Evolutionary conservation across 2,797 vertebrate species (phyloP), one percentile per base, ranked within the genome.

Genomic region (Molothrus aeneus): DNA sequence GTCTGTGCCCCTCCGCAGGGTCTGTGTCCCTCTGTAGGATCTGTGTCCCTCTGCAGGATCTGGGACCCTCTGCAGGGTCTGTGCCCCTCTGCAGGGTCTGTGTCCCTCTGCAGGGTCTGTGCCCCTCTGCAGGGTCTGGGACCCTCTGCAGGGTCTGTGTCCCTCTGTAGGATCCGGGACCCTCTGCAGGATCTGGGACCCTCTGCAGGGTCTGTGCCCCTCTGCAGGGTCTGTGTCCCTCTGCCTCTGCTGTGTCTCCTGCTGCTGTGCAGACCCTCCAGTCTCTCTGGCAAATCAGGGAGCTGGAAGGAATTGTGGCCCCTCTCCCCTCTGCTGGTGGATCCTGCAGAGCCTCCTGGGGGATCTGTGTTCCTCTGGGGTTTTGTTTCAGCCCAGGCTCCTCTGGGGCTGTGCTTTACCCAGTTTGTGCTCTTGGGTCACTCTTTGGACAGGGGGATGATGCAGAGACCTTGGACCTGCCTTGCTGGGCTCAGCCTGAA

Each of bases 151-250:
- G 29, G 40, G 1, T 64, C 29, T 43, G 29, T 6, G 40, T 2
- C 19, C 10, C 13, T 32, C n/a, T n/a, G n/a, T n/a, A n/a, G n/a
- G n/a, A n/a, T n/a, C n/a, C n/a, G n/a, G n/a, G n/a, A n/a, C n/a
- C n/a, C n/a, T n/a, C n/a, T n/a, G n/a, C n/a, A n/a, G n/a, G n/a
- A n/a, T n/a, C n/a, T n/a, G n/a, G n/a, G n/a, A n/a, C n/a, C 13
- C 6, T 38, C 42, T 25, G 31, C 0, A 20, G 43, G 24, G 0
- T 48, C 17, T 28, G 32, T 1, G 24, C 1, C 8, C 13, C 20
- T 32, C 31, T 24, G 31, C 0, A 11, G 22, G 26, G 6, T 25
- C 38, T 42, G 29, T 6, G 69, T 5, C 15, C 26, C 10, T 56
- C 54, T 32, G n/a, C 10, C 51, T 31, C 28, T 36, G 21, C 38